These are phyloP conservation scores for Luperina testacea DNA, from an alignment of 2,888 invertebrate species.

Conservation along the genomic window DNA sequence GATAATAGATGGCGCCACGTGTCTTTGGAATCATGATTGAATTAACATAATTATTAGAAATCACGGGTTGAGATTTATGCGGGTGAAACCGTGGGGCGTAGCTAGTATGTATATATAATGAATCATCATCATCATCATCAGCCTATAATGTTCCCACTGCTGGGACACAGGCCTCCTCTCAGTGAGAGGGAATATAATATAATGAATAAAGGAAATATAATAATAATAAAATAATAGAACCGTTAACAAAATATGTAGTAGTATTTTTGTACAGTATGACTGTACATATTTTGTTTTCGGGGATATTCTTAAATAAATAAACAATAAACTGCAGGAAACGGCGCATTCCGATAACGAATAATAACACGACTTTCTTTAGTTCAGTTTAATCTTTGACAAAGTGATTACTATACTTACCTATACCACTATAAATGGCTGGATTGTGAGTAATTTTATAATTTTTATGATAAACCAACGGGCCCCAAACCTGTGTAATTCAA, in stretches of 20 bases:
- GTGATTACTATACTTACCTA: slow-evolving; percentile 1
- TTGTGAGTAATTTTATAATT: slow-evolving; percentile 33
- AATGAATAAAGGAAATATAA: neutral
- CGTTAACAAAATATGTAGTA: neutral
- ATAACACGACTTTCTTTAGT: slow-evolving; percentile 30
- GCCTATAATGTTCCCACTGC: no score
- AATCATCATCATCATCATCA: no score
- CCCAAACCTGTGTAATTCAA: no score
- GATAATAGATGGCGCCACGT: no score
- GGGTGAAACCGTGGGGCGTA: no score
- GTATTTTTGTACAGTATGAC: neutral
- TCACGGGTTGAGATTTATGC: no score
- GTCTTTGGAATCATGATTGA: no score
- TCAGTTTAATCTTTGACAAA: slow-evolving; percentile 1
- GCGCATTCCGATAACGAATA: slow-evolving; percentile 23
- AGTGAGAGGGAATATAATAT: no score
- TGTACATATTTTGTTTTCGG: neutral
- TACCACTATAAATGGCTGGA: slow-evolving; percentile 37
- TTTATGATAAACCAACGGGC: neutral
- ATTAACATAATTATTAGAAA: no score
- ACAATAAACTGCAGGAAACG: slow-evolving; percentile 26
- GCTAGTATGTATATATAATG: no score
- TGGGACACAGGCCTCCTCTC: no score
- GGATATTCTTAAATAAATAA: slow-evolving; percentile 39
- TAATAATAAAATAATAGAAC: neutral